Percentiles rank a stretch among this genome's conserved stretches.
Evolutionary conservation across 1,140 invertebrate genomes (phyloP).

Genomic region (Drosophila rhopaloa): DNA sequence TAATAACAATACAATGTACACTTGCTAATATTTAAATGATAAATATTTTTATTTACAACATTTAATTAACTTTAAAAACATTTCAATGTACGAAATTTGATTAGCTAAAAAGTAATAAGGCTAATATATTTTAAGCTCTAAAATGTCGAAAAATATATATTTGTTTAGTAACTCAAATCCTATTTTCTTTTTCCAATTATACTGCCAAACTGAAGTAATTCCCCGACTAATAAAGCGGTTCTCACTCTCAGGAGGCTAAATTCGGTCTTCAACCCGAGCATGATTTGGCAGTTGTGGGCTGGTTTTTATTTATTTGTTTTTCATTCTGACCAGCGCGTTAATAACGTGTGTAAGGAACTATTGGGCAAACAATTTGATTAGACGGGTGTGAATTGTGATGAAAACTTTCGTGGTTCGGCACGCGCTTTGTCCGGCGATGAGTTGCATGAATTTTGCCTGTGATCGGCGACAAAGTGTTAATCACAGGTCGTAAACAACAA

Average conservation of each 20-base stretch:
- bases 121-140: no score
- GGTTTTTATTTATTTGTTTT: conserved; percentile 23
- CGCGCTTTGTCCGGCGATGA: conserved; percentile 55
- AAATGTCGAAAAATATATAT: no score
- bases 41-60: no score
- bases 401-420: conserved; percentile 46
- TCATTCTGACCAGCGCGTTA: conserved; percentile 44
- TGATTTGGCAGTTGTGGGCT: conserved; percentile 27
- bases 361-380: conserved; percentile 80
- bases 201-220: conserved; percentile 2
- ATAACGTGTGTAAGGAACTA: conserved; percentile 70
- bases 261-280: conserved; percentile 28
- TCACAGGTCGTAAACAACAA: conserved; percentile 67
- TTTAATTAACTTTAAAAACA: no score
- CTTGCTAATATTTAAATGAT: no score
- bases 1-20: no score
- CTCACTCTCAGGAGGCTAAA: background rate
- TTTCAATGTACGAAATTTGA: no score
- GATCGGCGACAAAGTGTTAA: conserved; percentile 59
- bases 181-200: background rate
- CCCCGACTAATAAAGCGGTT: conserved; percentile 1
- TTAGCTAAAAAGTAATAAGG: no score
- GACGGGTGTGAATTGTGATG: conserved; percentile 60
- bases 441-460: conserved; percentile 48
- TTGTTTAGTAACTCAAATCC: no score